A percentile compares a stretch with the other conserved stretches of the same genome.
These are phyloP conservation scores for Tragelaphus strepsiceros DNA, from an alignment of 2,113 vertebrate genomes.

Conservation along the genomic window DNA sequence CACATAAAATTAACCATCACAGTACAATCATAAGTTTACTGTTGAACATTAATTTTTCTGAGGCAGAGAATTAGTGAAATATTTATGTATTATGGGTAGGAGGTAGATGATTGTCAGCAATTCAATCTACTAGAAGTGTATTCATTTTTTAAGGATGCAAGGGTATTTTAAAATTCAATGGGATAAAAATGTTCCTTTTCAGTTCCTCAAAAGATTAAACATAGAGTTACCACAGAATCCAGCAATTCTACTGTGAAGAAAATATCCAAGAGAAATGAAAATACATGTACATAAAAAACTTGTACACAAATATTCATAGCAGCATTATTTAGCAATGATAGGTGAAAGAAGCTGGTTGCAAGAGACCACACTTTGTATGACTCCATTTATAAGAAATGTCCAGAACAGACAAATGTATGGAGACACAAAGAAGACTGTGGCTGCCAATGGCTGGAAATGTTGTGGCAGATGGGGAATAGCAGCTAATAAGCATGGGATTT, in stretches of 20 bases:
- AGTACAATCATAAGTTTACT: neutral
- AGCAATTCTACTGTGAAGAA: neutral
- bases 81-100: neutral
- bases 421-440: neutral
- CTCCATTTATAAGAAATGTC: neutral
- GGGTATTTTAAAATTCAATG: neutral
- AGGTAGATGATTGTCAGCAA: neutral
- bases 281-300: neutral
- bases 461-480: neutral
- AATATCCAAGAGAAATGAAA: neutral
- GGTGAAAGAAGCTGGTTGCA: neutral
- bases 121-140: neutral
- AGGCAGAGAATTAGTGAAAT: neutral
- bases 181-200: neutral
- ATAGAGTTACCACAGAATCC: neutral
- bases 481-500: neutral
- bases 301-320: neutral
- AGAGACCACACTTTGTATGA: neutral
- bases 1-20: neutral
- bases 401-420: neutral
- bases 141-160: neutral
- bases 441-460: neutral
- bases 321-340: neutral
- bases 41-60: neutral
- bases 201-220: neutral